A percentile compares a stretch with the other conserved stretches of the same genome.
Conservation (phyloP, 2,797 vertebrate genomes). For the Spea hammondii region DNA sequence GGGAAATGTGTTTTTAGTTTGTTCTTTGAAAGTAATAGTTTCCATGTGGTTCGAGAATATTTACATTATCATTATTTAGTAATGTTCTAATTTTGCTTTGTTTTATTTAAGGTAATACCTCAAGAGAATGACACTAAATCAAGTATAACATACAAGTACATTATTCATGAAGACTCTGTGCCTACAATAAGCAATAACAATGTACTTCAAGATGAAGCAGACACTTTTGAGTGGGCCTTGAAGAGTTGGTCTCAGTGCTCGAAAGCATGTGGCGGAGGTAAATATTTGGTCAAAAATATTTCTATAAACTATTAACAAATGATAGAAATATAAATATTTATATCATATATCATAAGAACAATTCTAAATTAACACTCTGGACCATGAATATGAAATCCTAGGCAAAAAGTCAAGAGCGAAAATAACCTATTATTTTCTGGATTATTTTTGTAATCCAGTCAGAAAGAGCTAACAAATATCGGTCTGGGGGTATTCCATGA, state of each 20-base stretch:
- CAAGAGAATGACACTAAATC: conserved; percentile 88
- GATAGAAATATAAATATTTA: too few relatives aligned
- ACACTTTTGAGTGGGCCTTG: conserved; percentile 90
- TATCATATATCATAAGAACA: too few relatives aligned
- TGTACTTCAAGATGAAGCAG: conserved; percentile 87
- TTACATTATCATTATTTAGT: not conserved
- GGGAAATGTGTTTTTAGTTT: too few relatives aligned
- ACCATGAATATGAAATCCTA: too few relatives aligned
- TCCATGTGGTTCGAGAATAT: too few relatives aligned
- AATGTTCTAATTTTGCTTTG: conserved; percentile 8
- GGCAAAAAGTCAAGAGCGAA: too few relatives aligned
- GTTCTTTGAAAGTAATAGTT: too few relatives aligned
- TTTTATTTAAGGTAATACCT: conserved; percentile 80
- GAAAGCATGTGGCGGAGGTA: conserved; percentile 91
- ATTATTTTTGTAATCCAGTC: too few relatives aligned
- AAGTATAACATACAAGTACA: conserved; percentile 91
- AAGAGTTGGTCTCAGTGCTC: conserved; percentile 97
- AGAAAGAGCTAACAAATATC: too few relatives aligned
- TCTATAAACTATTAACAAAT: not conserved
- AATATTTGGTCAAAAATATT: conserved; percentile 8
- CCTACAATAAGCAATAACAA: conserved; percentile 92
- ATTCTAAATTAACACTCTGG: too few relatives aligned
- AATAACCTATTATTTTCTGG: too few relatives aligned
- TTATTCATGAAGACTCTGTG: conserved; percentile 93
- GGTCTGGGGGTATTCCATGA: too few relatives aligned